These are phyloP conservation scores for Meiosimyza decipiens DNA, from an alignment of 2,888 invertebrate genomes.

Conservation along the genomic window DNA sequence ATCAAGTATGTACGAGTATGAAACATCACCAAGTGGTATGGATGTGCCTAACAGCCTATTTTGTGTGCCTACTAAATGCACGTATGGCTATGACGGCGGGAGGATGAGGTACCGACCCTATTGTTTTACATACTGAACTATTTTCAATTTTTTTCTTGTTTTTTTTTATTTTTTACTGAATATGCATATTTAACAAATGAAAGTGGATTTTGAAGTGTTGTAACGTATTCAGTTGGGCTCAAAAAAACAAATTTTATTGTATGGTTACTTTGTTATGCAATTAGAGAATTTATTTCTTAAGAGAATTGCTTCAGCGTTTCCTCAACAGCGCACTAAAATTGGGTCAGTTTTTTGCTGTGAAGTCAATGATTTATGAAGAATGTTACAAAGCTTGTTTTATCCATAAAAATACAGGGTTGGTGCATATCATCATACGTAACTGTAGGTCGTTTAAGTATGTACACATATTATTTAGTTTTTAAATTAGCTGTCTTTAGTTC, in stretches of 20 bases:
- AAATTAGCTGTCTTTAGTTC: too few species aligned
- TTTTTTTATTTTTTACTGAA: background rate
- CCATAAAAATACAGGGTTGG: background rate
- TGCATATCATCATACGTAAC: background rate
- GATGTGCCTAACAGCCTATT: conserved; percentile 19
- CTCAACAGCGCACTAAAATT: background rate
- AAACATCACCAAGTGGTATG: conserved; percentile 7
- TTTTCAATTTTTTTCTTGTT: background rate
- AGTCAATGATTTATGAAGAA: conserved; percentile 27
- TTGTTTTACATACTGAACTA: conserved; percentile 8
- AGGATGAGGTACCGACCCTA: background rate
- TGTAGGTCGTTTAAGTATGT: too few species aligned
- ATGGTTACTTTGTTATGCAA: conserved; percentile 61
- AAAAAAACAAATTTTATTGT: conserved; percentile 16
- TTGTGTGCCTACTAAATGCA: too few species aligned
- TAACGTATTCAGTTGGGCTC: conserved; percentile 3
- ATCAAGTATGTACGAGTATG: conserved; percentile 15
- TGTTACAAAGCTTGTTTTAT: background rate
- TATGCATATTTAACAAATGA: conserved; percentile 27
- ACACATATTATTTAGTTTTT: too few species aligned
- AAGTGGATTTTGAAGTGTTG: conserved; percentile 32
- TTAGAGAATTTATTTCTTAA: conserved; percentile 58
- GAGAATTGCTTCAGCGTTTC: conserved; percentile 15
- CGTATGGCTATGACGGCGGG: too few species aligned
- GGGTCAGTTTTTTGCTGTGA: conserved; percentile 23